phyloP scores from a whole-genome alignment of 2,797 vertebrate genomes.

The Dendrocincla fuliginosa region DNA sequence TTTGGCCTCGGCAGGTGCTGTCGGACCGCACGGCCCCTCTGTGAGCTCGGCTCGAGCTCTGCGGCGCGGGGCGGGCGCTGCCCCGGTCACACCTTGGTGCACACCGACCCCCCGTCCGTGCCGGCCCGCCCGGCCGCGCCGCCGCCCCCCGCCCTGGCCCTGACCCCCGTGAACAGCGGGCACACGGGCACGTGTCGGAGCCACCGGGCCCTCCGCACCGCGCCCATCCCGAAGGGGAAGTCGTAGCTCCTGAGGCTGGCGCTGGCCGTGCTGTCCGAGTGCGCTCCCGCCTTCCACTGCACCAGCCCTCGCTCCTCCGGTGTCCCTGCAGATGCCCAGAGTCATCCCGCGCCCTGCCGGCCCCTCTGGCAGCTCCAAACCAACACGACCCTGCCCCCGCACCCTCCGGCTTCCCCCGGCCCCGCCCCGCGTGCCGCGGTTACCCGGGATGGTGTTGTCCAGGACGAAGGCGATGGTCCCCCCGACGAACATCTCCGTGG shows the following conservation, averaged over 20 bases:
- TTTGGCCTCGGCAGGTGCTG: neutral
- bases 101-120: constrained; percentile 2
- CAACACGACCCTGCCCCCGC: accelerated
- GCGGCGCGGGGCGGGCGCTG: neutral
- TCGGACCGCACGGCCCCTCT: accelerated
- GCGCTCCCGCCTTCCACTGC: constrained; percentile 84
- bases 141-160: neutral
- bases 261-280: constrained; percentile 67
- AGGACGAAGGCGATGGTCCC: constrained; percentile 91
- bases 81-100: constrained; percentile 73
- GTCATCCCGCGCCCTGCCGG: neutral
- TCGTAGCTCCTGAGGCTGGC: constrained; percentile 82
- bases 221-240: constrained; percentile 87
- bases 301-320: constrained; percentile 87
- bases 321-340: constrained; percentile 75
- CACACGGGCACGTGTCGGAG: constrained; percentile 86
- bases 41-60: neutral
- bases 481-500: constrained; percentile 97
- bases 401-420: neutral
- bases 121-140: neutral
- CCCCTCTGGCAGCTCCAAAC: neutral
- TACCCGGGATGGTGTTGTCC: constrained; percentile 97
- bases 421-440: accelerated
- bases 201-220: constrained; percentile 75
- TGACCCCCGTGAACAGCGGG: constrained; percentile 87